Evolutionary conservation across 2,797 vertebrate species (phyloP), one percentile per base, ranked within the genome.

Genomic region (Labroides dimidiatus): DNA sequence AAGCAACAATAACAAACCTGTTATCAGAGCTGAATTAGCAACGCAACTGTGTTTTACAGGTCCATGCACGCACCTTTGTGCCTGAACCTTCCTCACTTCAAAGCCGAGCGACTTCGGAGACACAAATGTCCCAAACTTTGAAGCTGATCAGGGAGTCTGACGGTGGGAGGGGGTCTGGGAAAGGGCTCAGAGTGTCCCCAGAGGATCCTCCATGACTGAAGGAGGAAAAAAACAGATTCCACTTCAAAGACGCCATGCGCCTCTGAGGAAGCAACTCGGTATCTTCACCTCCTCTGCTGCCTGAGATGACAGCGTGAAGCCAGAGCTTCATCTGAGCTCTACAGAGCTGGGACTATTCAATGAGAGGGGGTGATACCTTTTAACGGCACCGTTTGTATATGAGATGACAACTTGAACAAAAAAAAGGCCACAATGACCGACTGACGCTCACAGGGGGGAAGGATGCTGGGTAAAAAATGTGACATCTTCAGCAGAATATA

Each of bases 101-200:
- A 81, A 82, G 78, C 56, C 14, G 2, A 4, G 11, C 50, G 1
- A 67, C 49, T 41, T 61, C 58, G 10, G 53, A 84, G 72, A 64
- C 64, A 78, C 60, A 80, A 77, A 73, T 24, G 82, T 77, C 71
- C 69, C 54, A 57, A 81, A 77, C 80, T 83, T 74, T 84, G 82
- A 87, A 79, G 80, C 59, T 27, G 68, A 69, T 77, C 51, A 12
- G 66, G 54, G 71, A 80, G 51, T 58, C 62, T 52, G 77, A 57
- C 37, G 13, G 37, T 13, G 36, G 37, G 68, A 63, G 69, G 60
- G 75, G 63, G 74, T 72, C 74, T 77, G 82, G 64, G 24, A 63
- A 33, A 33, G 30, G 30, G 30, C 30, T 33, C 30, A 33, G 63
- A 74, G 67, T 24, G 64, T 72, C 75, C 77, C 81, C 1, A 1